These are phyloP conservation scores for Anguilla megastoma DNA, from an alignment of 2,797 vertebrate genomes.

Conservation along the genomic window DNA sequence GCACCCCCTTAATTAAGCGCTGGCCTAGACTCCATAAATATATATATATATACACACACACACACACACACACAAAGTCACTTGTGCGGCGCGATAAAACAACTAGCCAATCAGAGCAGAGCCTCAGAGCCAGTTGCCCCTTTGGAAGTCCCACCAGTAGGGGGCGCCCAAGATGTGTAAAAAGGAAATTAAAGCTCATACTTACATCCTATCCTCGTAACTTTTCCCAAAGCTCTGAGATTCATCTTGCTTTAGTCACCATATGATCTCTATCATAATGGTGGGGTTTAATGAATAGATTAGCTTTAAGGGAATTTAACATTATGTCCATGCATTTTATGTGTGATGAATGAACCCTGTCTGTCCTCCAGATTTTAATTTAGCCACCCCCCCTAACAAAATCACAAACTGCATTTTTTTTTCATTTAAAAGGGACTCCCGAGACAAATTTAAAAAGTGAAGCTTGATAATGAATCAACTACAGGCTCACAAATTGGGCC, in stretches of 20 bases:
- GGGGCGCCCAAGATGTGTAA: conserved; percentile 98
- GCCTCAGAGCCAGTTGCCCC: conserved; percentile 84
- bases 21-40: neutral
- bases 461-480: neutral
- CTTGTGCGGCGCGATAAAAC: neutral
- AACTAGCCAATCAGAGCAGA: neutral
- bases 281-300: conserved; percentile 99
- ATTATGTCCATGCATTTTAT: conserved; percentile 98
- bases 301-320: conserved; percentile 99
- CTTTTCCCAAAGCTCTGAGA: conserved; percentile 99
- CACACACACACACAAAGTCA: no score
- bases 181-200: conserved; percentile 98
- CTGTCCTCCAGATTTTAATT: conserved; percentile 11
- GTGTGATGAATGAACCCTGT: conserved; percentile 71
- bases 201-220: conserved; percentile 99
- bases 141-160: conserved; percentile 96
- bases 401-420: conserved; percentile 29
- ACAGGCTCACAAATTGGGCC: conserved; percentile 15
- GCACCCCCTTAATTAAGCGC: neutral
- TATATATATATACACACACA: no score
- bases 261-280: conserved; percentile 99
- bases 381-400: conserved; percentile 58
- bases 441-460: neutral
- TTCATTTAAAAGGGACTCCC: conserved; percentile 14
- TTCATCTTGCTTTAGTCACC: conserved; percentile 99